Base-by-base conservation (phyloP, 2,113 vertebrate genomes). In the Grammomys dolichurus region DNA sequence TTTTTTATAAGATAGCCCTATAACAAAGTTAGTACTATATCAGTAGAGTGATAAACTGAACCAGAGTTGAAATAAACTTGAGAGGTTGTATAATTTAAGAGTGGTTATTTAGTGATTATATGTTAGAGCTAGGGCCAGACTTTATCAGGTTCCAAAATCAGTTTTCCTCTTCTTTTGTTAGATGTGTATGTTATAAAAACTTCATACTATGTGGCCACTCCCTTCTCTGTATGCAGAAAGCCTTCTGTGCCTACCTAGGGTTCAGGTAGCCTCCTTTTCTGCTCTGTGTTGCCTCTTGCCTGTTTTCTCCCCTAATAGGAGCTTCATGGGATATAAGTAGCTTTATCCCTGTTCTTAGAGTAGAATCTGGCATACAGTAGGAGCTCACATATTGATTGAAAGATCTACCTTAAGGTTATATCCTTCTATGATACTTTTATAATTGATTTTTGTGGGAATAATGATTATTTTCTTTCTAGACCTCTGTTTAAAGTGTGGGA, bases 401-500 rank as follows among this genome's bases (percentile, higher is more conserved):
- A 87, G 90, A 0, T 40, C 65, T 77, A 17, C 54, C 43, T 31
- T 54, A 48, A 36, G 12, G 56, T 84, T 78, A 1, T 28, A 13
- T 84, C 43, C 72, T 31, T 88, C 17, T 12, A 16, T 56, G 40
- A 75, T 88, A 69, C 78, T 81, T 54, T 82, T 95, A 28, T 82
- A 93, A 56, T 93, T 54, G 46, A 16, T 86, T 95, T 81, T 65
- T 56, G 13, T 46, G 77, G 80, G 40, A 84, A 1, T 87, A 10
- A 28, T 72, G 36, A 7, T 90, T 84, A 10, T 90, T 93, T 91
- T 22, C 78, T 78, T 90, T 94, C 22, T 65, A 89, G 54, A 81
- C 33, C 28, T 92, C 26, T 72, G 43, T 92, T 72, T 88, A 72
- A 60, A 69, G 63, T 78, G 22, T 54, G 9, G 67, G 46, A 58